Conservation (phyloP, 35 echinoderm and acorn worm genomes). For the Eucidaris tribuloides region DNA sequence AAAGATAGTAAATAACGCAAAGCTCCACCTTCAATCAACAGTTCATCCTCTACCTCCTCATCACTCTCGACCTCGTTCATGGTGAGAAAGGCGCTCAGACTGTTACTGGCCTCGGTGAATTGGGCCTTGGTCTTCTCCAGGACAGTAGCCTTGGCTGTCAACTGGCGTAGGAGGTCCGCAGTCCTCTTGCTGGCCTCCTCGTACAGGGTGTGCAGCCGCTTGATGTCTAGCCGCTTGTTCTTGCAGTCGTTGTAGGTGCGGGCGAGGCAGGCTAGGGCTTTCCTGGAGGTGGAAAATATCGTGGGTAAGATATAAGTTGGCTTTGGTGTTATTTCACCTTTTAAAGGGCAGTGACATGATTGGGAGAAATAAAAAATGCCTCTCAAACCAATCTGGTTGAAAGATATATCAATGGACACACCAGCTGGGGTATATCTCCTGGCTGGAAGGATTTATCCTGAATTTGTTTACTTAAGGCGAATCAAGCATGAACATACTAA, state of each 20-base stretch:
- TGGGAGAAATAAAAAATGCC: no score
- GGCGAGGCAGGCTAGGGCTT: slow-evolving; percentile 72
- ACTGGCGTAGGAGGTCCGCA: slow-evolving; percentile 57
- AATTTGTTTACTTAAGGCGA: no score
- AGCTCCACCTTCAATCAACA: slow-evolving; percentile 67
- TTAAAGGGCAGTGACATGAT: no score
- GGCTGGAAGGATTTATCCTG: no score
- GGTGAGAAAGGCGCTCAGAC: slow-evolving; percentile 86
- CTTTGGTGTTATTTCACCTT: no score
- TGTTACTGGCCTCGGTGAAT: slow-evolving; percentile 65
- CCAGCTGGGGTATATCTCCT: no score
- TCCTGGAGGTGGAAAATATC: slow-evolving; percentile 32
- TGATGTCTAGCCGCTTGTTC: slow-evolving; percentile 79
- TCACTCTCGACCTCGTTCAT: slow-evolving; percentile 96
- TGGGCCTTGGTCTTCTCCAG: slow-evolving; percentile 83
- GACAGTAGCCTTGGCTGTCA: slow-evolving; percentile 75
- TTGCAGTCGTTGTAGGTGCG: slow-evolving; percentile 82
- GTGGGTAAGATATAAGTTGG: no score
- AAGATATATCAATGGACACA: no score
- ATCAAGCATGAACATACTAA: no score
- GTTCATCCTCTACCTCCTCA: slow-evolving; percentile 90
- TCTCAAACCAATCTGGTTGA: no score
- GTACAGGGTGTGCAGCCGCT: slow-evolving; percentile 68
- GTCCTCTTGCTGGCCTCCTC: slow-evolving; percentile 75
- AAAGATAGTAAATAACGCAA: background rate